Percentiles rank a stretch among this genome's conserved stretches.
Conservation (phyloP, 1,140 invertebrate species). For the Brachionus koreanus region DNA sequence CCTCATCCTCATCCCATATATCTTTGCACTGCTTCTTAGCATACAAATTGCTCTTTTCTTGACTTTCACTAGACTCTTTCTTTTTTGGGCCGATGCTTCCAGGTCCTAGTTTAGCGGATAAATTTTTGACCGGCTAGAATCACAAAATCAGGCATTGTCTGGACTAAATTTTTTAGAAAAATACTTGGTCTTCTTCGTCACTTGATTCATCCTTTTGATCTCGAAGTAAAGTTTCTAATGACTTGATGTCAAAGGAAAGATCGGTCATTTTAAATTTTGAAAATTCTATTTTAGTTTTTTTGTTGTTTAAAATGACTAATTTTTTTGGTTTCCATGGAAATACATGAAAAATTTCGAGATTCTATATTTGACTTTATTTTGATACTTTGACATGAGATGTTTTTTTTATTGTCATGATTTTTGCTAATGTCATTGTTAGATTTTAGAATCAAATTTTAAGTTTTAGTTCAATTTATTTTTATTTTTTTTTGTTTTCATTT, state of each 20-base stretch:
- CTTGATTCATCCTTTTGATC: background rate
- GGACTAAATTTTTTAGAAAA: too few relatives aligned
- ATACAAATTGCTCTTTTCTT: background rate
- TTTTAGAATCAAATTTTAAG: too few relatives aligned
- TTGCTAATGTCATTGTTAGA: too few relatives aligned
- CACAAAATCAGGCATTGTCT: background rate
- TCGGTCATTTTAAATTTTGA: background rate
- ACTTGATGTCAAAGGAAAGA: slow-evolving; percentile 10
- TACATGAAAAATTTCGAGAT: background rate
- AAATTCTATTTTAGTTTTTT: background rate
- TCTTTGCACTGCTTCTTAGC: slow-evolving; percentile 50
- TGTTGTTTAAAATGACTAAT: background rate
- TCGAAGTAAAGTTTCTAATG: background rate
- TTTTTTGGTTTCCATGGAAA: background rate
- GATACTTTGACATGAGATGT: background rate
- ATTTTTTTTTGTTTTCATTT: too few relatives aligned
- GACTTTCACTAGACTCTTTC: background rate
- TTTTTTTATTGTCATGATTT: too few relatives aligned
- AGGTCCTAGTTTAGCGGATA: slow-evolving; percentile 19
- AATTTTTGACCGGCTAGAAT: slow-evolving; percentile 34
- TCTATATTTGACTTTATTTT: background rate
- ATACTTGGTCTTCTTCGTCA: slow-evolving; percentile 25
- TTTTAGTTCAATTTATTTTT: too few relatives aligned
- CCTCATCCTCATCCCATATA: slow-evolving; percentile 64
- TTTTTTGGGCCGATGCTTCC: slow-evolving; percentile 36